Base-by-base conservation (phyloP, 2,888 invertebrate species). In the Diachrysia chrysitis region DNA sequence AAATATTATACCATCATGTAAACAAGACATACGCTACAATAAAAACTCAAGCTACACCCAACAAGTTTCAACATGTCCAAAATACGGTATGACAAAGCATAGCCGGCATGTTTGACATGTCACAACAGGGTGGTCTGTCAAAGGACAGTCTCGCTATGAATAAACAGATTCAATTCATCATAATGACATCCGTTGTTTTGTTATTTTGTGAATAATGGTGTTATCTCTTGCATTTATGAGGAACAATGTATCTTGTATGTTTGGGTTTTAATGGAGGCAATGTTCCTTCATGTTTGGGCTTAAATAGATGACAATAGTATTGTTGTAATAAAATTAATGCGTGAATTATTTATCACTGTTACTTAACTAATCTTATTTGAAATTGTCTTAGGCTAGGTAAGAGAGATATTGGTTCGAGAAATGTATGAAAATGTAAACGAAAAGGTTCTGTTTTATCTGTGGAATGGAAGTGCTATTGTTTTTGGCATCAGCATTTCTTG, bases 111-210 rank as follows among this genome's bases (percentile, higher is more conserved):
- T 64, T 60, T 59, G 19, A 72, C 59, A 63, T 66, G 66, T 48
- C 56, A 16, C 37, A 23, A 75, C 70, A 58, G 32, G 57, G 29
- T 21, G 51, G 70, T 58, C 64, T 63, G 37, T 75, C 75, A 63
- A 63, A 69, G 63, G 70, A 72, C 54, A 67, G 58, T 25, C 54
- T 17, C 48, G 46, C 56, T 32, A 67, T 71, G 59, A 69, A 69
- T 72, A 74, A 60, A 56, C 69, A 21, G 35, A 46, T 19, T 29
- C 75, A 53, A 62, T 68, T 59, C 55, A 68, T 46, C 53, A 67
- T 67, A 51, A 53, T 53, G 53, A 1, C 53, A 53, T 23, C 53
- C 12, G 10, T 53, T 19, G n/a, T 21, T 21, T n/a, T 21, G n/a
- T 46, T 48, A 4, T 10, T 19, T 10, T 19, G 48, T 48, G 6